A percentile compares a stretch with the other conserved stretches of the same genome.
Conservation (phyloP, 2,797 vertebrate genomes). For the Anableps anableps region DNA sequence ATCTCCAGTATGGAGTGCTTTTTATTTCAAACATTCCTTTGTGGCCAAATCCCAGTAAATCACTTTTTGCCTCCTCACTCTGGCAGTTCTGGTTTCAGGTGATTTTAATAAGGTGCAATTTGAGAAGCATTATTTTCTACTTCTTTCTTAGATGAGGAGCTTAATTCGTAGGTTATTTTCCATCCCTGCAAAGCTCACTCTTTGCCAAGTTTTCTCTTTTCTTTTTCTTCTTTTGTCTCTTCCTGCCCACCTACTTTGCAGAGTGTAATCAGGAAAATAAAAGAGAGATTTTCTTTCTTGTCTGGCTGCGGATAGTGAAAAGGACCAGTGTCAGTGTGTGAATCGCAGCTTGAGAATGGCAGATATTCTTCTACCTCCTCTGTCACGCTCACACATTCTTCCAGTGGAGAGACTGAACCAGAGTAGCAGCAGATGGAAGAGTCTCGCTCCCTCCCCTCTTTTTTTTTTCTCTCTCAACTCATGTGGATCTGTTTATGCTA, state of each 20-base stretch:
- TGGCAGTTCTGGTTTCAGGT: conserved; percentile 1
- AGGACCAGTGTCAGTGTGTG: conserved; percentile 54
- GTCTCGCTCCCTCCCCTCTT: not conserved
- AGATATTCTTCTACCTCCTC: conserved; percentile 73
- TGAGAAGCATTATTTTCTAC: not conserved
- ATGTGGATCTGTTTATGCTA: conserved; percentile 66
- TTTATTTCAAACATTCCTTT: conserved; percentile 43
- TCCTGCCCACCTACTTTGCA: conserved; percentile 1
- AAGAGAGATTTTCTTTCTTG: conserved; percentile 32
- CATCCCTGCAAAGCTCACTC: not conserved
- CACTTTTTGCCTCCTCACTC: not conserved
- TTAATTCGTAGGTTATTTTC: conserved; percentile 3
- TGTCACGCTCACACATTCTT: conserved; percentile 67
- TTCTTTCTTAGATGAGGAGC: not conserved
- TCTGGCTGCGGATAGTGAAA: conserved; percentile 39
- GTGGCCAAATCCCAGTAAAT: conserved; percentile 13
- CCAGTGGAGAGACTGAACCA: conserved; percentile 45
- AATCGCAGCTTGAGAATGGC: conserved; percentile 66
- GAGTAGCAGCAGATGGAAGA: conserved; percentile 52
- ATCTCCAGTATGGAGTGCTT: conserved; percentile 24
- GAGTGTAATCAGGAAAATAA: conserved; percentile 21
- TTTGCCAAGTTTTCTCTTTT: conserved; percentile 6
- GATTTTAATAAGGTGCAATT: conserved; percentile 30
- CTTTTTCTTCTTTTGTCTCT: not conserved
- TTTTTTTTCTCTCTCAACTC: conserved; percentile 10